Conservation (phyloP, 1,140 invertebrate genomes). For the Myzus persicae region DNA sequence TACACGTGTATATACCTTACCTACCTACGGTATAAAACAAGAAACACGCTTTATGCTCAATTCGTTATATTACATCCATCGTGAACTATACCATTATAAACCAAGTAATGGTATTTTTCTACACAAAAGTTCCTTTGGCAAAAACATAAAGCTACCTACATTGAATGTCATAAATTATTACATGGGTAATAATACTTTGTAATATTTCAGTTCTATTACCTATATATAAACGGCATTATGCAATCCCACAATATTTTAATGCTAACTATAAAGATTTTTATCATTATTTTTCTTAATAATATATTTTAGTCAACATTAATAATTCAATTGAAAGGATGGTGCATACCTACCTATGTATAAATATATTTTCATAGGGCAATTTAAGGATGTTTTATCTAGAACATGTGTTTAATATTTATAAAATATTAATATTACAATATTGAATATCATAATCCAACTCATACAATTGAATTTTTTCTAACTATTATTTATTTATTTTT, state of each 20-base stretch:
- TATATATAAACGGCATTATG: constrained; percentile 22
- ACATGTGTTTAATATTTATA: background rate
- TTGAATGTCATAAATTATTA: constrained; percentile 23
- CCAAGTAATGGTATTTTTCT: background rate
- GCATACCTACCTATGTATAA: background rate
- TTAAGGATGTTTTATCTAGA: background rate
- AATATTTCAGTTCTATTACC: constrained; percentile 1
- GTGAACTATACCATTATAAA: constrained; percentile 5
- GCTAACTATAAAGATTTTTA: constrained; percentile 39
- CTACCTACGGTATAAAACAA: background rate
- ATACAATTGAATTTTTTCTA: background rate
- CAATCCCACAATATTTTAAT: background rate
- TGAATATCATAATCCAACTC: background rate
- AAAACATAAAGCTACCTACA: constrained; percentile 15
- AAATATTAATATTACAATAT: background rate
- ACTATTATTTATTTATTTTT: background rate
- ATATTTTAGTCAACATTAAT: background rate
- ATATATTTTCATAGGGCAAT: background rate
- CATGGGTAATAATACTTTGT: background rate
- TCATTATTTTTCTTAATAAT: background rate
- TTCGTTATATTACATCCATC: background rate
- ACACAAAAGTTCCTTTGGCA: background rate
- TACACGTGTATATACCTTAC: background rate
- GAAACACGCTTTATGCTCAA: constrained; percentile 1
- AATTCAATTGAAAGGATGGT: background rate